phyloP scores from a whole-genome alignment of 2,888 invertebrate genomes.

The Volucella inanis region DNA sequence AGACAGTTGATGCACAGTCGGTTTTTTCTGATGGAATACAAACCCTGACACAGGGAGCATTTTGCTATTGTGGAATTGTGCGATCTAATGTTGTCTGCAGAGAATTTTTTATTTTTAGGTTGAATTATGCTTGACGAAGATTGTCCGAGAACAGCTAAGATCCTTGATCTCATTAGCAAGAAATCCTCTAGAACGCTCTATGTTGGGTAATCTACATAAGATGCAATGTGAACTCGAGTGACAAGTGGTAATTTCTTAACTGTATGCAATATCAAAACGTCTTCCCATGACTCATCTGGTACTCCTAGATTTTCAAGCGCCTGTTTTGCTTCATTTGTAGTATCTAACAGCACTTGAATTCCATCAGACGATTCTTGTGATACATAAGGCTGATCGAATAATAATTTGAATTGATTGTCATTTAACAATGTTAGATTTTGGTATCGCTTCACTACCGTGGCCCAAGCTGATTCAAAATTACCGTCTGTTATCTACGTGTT shows the following conservation, averaged over 20 bases:
- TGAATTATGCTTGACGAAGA: neutral
- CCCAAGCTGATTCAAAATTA: constrained; percentile 11
- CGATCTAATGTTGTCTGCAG: too few species aligned
- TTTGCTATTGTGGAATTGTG: neutral
- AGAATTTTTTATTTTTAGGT: too few species aligned
- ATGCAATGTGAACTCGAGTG: constrained; percentile 4
- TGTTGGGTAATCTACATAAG: neutral
- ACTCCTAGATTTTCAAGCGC: constrained; percentile 4
- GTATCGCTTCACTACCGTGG: constrained; percentile 5
- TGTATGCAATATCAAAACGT: neutral
- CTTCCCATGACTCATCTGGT: neutral
- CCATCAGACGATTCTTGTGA: neutral
- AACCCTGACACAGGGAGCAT: constrained; percentile 6
- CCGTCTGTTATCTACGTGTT: neutral
- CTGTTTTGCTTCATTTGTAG: neutral
- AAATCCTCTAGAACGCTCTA: constrained; percentile 11
- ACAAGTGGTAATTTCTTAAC: constrained; percentile 4
- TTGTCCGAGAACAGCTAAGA: constrained; percentile 5
- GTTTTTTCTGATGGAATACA: neutral
- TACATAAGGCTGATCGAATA: constrained; percentile 5
- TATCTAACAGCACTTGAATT: neutral
- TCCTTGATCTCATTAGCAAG: neutral
- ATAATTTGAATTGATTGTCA: constrained; percentile 10
- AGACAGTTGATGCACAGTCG: too few species aligned
- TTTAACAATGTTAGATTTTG: constrained; percentile 3